These are phyloP conservation scores for Spilosoma lubricipeda DNA, from an alignment of 2,888 invertebrate genomes.

Conservation along the genomic window DNA sequence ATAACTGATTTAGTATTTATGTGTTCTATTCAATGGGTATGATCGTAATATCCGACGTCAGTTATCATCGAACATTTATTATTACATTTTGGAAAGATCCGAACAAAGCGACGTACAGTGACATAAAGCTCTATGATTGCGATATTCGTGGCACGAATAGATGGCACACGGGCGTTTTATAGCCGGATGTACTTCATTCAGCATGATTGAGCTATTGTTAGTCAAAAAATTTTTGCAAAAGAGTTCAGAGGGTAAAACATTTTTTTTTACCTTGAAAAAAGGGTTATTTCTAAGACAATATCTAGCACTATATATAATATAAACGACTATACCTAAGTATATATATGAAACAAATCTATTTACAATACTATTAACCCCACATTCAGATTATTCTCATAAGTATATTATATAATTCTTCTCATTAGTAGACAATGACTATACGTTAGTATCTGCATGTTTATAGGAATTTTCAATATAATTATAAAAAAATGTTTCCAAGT, in stretches of 20 bases:
- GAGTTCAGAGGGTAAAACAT: not conserved
- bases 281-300: no score
- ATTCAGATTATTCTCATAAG: no score
- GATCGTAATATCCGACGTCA: not conserved
- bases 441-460: no score
- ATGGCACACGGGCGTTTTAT: conserved; percentile 1
- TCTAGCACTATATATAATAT: no score
- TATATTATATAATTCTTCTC: no score
- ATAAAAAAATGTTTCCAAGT: no score
- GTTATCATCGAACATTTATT: not conserved
- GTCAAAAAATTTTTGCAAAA: not conserved
- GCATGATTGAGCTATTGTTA: conserved; percentile 1
- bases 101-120: not conserved
- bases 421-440: no score
- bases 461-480: no score
- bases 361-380: no score
- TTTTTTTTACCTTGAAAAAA: no score
- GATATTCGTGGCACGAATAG: not conserved
- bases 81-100: not conserved
- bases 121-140: not conserved
- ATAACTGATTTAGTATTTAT: not conserved
- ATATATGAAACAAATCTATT: no score
- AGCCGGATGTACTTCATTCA: not conserved
- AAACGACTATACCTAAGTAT: no score
- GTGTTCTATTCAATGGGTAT: not conserved